phyloP scores from a whole-genome alignment of 1,140 invertebrate species.

The Penaeus indicus region DNA sequence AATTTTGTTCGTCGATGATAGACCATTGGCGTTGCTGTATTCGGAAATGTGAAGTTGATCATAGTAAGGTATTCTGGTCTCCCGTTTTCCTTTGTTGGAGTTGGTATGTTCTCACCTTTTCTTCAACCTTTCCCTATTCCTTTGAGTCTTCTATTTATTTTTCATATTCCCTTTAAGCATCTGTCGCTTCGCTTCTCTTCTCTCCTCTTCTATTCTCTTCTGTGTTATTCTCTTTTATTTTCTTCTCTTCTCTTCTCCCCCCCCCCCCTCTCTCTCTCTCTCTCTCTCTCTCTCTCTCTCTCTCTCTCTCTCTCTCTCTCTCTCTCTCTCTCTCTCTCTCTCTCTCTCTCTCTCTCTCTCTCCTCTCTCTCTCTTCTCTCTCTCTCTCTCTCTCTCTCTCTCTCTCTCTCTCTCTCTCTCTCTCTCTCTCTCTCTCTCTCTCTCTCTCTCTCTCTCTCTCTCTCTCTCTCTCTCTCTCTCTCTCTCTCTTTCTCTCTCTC shows the following conservation, averaged over 20 bases:
- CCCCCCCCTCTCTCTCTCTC: not conserved
- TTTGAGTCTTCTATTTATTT: not conserved
- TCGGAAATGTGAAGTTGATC: too few relatives aligned
- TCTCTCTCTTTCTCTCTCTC: conserved; percentile 11
- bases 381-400: not conserved
- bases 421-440: not conserved
- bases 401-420: too few relatives aligned
- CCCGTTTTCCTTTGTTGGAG: too few relatives aligned
- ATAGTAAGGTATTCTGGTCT: too few relatives aligned
- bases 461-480: conserved; percentile 26
- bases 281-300: not conserved
- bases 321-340: not conserved
- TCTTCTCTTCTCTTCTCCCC: not conserved
- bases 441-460: not conserved
- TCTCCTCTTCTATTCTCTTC: not conserved
- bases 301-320: not conserved
- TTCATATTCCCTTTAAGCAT: not conserved
- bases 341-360: not conserved
- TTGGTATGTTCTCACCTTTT: not conserved
- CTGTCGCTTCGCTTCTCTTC: not conserved
- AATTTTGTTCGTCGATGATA: too few relatives aligned
- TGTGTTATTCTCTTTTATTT: not conserved
- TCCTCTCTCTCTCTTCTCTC: not conserved
- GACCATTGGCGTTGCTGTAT: too few relatives aligned
- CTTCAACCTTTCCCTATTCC: not conserved